A percentile compares a stretch with the other conserved stretches of the same genome.
Conservation (phyloP, 1,140 invertebrate species). For the Calliopsis andreniformis region DNA sequence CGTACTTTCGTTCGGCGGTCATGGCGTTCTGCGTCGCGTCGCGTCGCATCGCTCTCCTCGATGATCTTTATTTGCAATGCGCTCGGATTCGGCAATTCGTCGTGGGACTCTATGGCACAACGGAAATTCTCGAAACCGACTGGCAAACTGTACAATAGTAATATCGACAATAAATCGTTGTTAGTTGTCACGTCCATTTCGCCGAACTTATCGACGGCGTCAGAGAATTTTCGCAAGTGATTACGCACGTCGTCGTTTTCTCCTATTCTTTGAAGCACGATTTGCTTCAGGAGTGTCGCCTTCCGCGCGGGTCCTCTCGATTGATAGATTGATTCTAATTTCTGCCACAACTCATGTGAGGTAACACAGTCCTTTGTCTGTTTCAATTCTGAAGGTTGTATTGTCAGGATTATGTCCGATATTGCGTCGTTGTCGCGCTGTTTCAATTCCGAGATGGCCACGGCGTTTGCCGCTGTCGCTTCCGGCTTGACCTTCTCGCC, state of each 20-base stretch:
- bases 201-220: neutral
- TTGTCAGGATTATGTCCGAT: no score
- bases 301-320: neutral
- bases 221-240: conserved; percentile 5
- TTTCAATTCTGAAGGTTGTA: no score
- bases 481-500: no score
- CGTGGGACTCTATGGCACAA: conserved; percentile 16
- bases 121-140: conserved; percentile 14
- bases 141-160: conserved; percentile 15
- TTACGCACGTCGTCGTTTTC: conserved; percentile 6
- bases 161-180: neutral
- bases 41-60: conserved; percentile 4
- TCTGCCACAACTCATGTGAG: no score
- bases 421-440: no score
- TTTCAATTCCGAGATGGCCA: no score
- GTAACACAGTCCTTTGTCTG: no score
- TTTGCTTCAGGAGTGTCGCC: conserved; percentile 6
- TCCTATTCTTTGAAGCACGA: neutral
- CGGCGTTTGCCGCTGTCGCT: no score
- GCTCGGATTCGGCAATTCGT: neutral
- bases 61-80: neutral
- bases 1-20: neutral
- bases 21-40: neutral
- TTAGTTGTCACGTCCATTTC: conserved; percentile 3
- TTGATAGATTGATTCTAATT: no score